Evolutionary conservation across 1,140 invertebrate species (phyloP).

Genomic region (Aethina tumida): DNA sequence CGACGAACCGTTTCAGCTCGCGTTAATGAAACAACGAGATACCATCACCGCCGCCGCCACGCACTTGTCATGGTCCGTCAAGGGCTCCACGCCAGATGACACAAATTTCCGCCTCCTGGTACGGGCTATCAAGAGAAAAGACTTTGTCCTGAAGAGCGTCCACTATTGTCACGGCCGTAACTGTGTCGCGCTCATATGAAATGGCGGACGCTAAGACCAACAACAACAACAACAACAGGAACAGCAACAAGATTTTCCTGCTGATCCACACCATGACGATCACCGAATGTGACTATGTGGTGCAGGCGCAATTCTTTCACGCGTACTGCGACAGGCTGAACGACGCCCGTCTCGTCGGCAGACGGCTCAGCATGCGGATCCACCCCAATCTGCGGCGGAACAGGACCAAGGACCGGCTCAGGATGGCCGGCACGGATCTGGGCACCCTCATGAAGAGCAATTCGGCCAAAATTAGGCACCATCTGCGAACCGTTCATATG

Average conservation of each 20-base stretch:
- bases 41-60: neutral
- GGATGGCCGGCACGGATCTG: constrained; percentile 19
- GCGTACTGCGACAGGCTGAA: constrained; percentile 17
- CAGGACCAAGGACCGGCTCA: constrained; percentile 17
- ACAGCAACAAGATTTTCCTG: constrained; percentile 18
- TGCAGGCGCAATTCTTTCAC: constrained; percentile 33
- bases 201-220: constrained; percentile 9
- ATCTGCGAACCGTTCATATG: constrained; percentile 31
- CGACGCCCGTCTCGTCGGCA: constrained; percentile 22
- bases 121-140: constrained; percentile 26
- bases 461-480: constrained; percentile 28
- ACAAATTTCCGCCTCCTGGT: constrained; percentile 21
- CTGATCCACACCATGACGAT: constrained; percentile 35
- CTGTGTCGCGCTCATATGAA: constrained; percentile 28
- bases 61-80: constrained; percentile 9
- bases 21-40: constrained; percentile 14
- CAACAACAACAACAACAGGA: neutral
- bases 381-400: constrained; percentile 18
- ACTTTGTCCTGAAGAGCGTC: constrained; percentile 16
- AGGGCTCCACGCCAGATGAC: constrained; percentile 29
- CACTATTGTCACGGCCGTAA: constrained; percentile 29
- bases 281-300: constrained; percentile 28
- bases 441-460: constrained; percentile 28
- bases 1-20: constrained; percentile 7
- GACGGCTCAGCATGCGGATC: constrained; percentile 25